A percentile compares a stretch with the other conserved stretches of the same genome.
Evolutionary conservation across 2,797 vertebrate species (phyloP).

Genomic region (Mus spretus): DNA sequence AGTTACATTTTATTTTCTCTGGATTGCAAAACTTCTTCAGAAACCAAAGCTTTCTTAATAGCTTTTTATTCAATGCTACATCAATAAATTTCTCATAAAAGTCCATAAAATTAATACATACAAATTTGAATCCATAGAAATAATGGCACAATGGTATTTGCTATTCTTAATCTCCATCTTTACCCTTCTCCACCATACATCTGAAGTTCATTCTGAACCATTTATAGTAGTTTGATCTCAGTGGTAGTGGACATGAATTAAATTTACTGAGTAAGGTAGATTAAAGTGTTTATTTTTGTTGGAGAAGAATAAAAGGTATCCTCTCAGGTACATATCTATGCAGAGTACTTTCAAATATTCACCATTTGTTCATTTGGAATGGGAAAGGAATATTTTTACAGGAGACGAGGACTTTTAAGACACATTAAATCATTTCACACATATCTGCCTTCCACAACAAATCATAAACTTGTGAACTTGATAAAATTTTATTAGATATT

Average conservation of each 20-base stretch:
- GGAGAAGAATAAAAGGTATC: not conserved
- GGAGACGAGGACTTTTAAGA: not conserved
- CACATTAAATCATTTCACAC: not conserved
- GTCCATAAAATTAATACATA: not conserved
- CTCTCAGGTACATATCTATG: not conserved
- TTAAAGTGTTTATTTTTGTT: conserved; percentile 5
- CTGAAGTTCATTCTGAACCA: not conserved
- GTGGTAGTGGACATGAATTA: not conserved
- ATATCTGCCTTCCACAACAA: not conserved
- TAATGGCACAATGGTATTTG: not conserved
- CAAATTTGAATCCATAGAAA: not conserved
- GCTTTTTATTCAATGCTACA: not conserved
- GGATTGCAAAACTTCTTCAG: not conserved
- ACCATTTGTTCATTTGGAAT: not conserved
- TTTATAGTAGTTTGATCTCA: conserved; percentile 41
- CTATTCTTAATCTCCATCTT: not conserved
- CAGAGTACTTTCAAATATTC: not conserved
- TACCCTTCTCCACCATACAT: not conserved
- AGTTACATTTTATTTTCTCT: not conserved
- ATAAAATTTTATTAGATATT: not conserved
- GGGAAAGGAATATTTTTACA: not conserved
- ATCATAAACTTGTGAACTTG: not conserved
- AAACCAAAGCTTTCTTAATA: not conserved
- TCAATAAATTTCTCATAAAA: not conserved
- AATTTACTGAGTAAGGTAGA: not conserved